A percentile compares a stretch with the other conserved stretches of the same genome.
phyloP scores from a whole-genome alignment of 53 echinoderm and acorn worm genomes.

The Crossaster papposus region DNA sequence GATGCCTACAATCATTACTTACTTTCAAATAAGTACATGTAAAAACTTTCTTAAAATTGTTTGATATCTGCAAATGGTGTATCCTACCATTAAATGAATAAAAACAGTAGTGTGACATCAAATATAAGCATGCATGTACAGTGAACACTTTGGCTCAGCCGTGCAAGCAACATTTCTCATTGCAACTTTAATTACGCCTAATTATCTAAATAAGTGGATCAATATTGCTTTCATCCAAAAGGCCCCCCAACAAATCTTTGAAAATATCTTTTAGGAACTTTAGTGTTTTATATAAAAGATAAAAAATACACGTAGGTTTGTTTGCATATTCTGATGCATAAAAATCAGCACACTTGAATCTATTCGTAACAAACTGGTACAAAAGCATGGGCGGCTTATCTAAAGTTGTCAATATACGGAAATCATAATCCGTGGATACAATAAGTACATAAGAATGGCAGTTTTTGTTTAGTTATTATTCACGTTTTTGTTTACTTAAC shows the following conservation, averaged over 20 bases:
- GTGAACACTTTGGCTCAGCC: too few relatives aligned
- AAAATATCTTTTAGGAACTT: background rate
- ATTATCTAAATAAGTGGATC: background rate
- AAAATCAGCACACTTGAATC: background rate
- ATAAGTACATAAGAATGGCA: too few relatives aligned
- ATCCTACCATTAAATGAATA: too few relatives aligned
- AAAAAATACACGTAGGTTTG: slow-evolving; percentile 1
- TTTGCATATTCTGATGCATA: slow-evolving; percentile 10
- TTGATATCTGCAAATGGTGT: too few relatives aligned
- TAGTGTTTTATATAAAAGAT: background rate
- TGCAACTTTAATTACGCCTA: background rate
- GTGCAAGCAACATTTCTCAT: background rate
- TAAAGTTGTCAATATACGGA: background rate
- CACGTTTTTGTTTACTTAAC: too few relatives aligned
- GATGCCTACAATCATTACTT: too few relatives aligned
- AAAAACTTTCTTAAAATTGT: too few relatives aligned
- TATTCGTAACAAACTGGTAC: background rate
- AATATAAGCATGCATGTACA: too few relatives aligned
- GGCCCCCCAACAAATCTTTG: background rate
- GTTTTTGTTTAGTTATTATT: too few relatives aligned
- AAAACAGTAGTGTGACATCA: too few relatives aligned
- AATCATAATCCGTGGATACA: too few relatives aligned
- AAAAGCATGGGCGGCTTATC: background rate
- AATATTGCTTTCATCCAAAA: background rate
- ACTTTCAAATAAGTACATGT: too few relatives aligned